Conservation (phyloP, 2,888 invertebrate genomes). For the Drosophila suboccidentalis region DNA sequence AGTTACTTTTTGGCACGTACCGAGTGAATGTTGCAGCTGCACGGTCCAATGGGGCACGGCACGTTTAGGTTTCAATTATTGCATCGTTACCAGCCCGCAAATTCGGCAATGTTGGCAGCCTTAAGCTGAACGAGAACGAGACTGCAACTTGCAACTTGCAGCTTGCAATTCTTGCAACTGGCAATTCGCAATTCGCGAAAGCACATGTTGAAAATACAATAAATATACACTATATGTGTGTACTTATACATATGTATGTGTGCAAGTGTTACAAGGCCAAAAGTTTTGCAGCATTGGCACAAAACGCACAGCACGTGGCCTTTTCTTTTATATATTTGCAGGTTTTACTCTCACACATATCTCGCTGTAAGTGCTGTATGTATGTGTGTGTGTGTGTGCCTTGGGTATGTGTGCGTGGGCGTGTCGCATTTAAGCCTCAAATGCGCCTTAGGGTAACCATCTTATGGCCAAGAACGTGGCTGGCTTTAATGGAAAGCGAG, state of each 20-base stretch:
- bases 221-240: conserved; percentile 52
- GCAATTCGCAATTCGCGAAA: conserved; percentile 26
- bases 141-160: conserved; percentile 37
- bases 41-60: conserved; percentile 23
- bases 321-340: conserved; percentile 74
- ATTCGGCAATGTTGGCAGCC: conserved; percentile 60
- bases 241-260: not conserved
- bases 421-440: conserved; percentile 78
- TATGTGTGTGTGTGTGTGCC: conserved; percentile 21
- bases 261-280: conserved; percentile 80
- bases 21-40: conserved; percentile 34
- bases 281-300: conserved; percentile 77
- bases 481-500: conserved; percentile 78
- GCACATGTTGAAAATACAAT: conserved; percentile 72
- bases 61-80: conserved; percentile 75
- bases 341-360: conserved; percentile 57
- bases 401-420: conserved; percentile 50
- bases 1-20: conserved; percentile 44
- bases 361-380: conserved; percentile 12
- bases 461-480: conserved; percentile 66
- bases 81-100: conserved; percentile 65
- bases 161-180: conserved; percentile 30
- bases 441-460: conserved; percentile 73
- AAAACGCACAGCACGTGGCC: conserved; percentile 77
- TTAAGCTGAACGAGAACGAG: conserved; percentile 17